Base-by-base conservation (phyloP, 2,113 vertebrate genomes). In the Alectura lathami region DNA sequence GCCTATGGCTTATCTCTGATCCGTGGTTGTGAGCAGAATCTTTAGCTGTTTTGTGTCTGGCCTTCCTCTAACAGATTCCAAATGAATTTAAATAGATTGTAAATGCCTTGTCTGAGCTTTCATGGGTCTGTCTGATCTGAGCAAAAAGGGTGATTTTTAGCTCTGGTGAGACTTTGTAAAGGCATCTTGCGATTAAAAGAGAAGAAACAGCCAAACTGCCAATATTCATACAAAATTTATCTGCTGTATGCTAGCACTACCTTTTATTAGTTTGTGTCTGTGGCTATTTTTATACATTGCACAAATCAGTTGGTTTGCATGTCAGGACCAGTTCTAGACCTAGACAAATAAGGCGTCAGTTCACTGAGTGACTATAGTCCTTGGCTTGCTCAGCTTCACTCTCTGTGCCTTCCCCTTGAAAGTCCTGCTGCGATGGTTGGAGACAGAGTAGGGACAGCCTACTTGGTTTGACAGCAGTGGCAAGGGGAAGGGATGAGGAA, bases 81-180 rank as follows among this genome's bases (percentile, higher is more conserved):
- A 87, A 51, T 63, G 79, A 88, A 96, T 95, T 95, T 69, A 74
- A 97, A 90, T 82, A 63, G 57, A 42, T 75, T 63, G 54, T 79
- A 91, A 83, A 74, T 21, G 18, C 53, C 60, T 83, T 78, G 56
- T 43, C 53, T 93, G 69, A 43, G 34, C 23, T 80, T 86, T 83
- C 63, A 2, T 56, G 30, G 38, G 23, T 79, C 81, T 93, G 29
- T 86, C 89, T 96, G 86, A 86, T 78, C 24, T 8, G 11, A 34
- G 47, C 56, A 63, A 93, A 83, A 51, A 64, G 27, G 72, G 60
- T 73, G 69, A 57, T 38, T 86, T 72, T 73, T 91, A 59, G 53
- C 74, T 91, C 30, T 62, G 21, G 13, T 42, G 40, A 53, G 88
- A 88, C 14, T 89, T 86, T 68, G 30, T n/a, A 27, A 92, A 93